These are phyloP conservation scores for Talpa occidentalis DNA, from an alignment of 2,113 vertebrate species.

Conservation along the genomic window DNA sequence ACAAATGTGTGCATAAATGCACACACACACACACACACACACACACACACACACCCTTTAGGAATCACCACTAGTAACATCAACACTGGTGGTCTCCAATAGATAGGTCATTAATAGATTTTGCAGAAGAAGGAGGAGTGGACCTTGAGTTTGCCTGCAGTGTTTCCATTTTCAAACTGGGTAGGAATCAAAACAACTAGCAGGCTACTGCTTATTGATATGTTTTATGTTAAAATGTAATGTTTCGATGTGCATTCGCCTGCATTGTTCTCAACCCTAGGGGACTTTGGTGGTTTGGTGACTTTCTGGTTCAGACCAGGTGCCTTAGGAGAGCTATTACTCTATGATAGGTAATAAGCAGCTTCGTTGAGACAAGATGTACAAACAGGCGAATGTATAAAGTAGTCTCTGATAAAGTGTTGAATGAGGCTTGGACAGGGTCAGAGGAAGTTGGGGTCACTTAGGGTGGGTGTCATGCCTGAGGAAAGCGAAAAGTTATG, in stretches of 20 bases:
- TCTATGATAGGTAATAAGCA: neutral
- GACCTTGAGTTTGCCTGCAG: rapidly evolving
- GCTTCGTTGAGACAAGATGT: neutral
- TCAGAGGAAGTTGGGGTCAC: neutral
- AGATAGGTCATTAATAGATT: too few relatives aligned
- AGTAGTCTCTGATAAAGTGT: neutral
- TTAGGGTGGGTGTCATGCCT: neutral
- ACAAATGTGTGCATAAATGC: too few relatives aligned
- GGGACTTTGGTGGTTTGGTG: neutral
- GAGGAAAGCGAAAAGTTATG: neutral
- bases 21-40: neutral
- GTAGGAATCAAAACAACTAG: too few relatives aligned
- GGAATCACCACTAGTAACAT: neutral
- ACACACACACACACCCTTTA: rapidly evolving
- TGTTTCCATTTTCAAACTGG: neutral
- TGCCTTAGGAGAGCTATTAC: neutral
- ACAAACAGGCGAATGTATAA: neutral
- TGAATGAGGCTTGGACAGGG: neutral
- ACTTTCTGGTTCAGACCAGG: neutral
- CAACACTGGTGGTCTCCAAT: too few relatives aligned
- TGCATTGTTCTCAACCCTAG: neutral
- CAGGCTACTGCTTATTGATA: neutral
- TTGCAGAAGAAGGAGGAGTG: neutral
- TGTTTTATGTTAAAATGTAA: neutral
- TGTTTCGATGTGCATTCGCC: neutral